phyloP scores from a whole-genome alignment of 64 coral and sea anemone genomes.

The Hydrozoanthus tunicans region DNA sequence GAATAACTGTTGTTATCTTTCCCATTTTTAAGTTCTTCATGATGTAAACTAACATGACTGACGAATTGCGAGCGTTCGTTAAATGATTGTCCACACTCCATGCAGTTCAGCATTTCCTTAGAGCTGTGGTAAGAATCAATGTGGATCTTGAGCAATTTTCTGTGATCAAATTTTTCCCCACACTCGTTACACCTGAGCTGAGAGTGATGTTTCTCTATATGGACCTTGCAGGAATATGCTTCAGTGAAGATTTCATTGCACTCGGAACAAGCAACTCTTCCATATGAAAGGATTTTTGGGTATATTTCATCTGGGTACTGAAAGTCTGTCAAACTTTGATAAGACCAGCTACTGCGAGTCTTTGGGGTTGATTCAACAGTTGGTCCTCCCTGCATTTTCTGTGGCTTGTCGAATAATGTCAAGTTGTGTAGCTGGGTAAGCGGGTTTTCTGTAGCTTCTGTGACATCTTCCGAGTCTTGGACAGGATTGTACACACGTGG shows the following conservation, averaged over 20 bases:
- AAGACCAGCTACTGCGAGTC: background rate
- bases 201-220: constrained; percentile 76
- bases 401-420: background rate
- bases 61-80: constrained; percentile 77
- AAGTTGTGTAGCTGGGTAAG: constrained; percentile 14
- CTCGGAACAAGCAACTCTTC: constrained; percentile 58
- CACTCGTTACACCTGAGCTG: constrained; percentile 81
- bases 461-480: background rate
- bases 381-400: background rate
- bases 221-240: constrained; percentile 52
- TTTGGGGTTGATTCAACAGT: background rate
- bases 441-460: constrained; percentile 16
- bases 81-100: constrained; percentile 85
- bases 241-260: constrained; percentile 78
- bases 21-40: constrained; percentile 47
- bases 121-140: constrained; percentile 89
- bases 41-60: constrained; percentile 79
- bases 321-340: background rate
- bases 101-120: constrained; percentile 78
- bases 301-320: constrained; percentile 19
- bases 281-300: constrained; percentile 15
- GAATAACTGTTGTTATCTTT: constrained; percentile 16
- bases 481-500: background rate
- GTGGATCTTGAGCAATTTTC: constrained; percentile 86
- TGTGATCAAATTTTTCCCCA: constrained; percentile 84